Percentiles rank a stretch among this genome's conserved stretches.
phyloP scores from a whole-genome alignment of 2,888 invertebrate genomes.

The Gortyna flavago region DNA sequence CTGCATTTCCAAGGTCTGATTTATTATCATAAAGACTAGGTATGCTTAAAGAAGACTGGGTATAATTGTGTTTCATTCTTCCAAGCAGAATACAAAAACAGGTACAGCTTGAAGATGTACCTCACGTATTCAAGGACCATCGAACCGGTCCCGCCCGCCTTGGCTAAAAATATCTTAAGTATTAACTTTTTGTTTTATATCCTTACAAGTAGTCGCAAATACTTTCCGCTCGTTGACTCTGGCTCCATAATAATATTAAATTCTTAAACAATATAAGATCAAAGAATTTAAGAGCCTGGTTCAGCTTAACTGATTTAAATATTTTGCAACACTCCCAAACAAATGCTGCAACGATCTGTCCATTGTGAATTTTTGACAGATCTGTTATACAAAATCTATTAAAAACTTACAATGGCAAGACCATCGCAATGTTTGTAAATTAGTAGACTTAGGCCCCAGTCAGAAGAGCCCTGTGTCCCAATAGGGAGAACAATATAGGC shows the following conservation, averaged over 20 bases:
- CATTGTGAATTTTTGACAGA: too few species aligned
- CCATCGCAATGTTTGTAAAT: too few species aligned
- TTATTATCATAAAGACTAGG: not conserved
- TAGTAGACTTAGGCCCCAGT: too few species aligned
- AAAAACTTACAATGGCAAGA: too few species aligned
- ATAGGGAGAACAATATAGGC: not conserved
- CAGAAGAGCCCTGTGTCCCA: too few species aligned
- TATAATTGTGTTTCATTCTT: slow-evolving; percentile 10
- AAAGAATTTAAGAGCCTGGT: not conserved
- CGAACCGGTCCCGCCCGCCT: slow-evolving; percentile 56
- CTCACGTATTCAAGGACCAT: slow-evolving; percentile 45
- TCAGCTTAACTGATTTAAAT: not conserved
- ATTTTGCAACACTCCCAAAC: too few species aligned
- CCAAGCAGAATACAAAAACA: slow-evolving; percentile 26
- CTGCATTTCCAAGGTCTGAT: too few species aligned
- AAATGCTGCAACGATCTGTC: too few species aligned
- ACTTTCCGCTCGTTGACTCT: slow-evolving; percentile 32
- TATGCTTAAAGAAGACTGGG: not conserved
- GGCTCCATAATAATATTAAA: not conserved
- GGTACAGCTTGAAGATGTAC: slow-evolving; percentile 43
- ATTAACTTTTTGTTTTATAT: slow-evolving; percentile 44
- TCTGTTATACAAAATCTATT: too few species aligned
- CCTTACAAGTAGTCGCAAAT: slow-evolving; percentile 27
- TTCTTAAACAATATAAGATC: too few species aligned
- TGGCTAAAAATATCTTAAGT: slow-evolving; percentile 61